Base-by-base conservation (phyloP, 2,113 vertebrate genomes). In the Pachyramphus minor region DNA sequence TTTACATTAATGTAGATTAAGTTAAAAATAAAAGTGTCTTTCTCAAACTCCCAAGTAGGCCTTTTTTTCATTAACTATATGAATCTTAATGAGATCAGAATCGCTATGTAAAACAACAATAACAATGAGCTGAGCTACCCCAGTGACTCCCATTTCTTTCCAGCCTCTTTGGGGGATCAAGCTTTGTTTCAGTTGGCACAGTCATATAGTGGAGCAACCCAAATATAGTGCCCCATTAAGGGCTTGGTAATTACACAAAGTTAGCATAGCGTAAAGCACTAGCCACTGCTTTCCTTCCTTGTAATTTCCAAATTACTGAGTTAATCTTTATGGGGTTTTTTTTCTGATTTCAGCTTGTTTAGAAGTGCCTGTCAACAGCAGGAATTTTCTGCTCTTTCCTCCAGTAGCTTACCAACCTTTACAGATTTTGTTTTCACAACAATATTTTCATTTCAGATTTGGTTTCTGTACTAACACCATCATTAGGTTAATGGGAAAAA, bases 301-400 rank as follows among this genome's bases (percentile, higher is more conserved):
- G 30, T 42, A 66, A 83, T 90, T 91, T 85, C 72, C 62, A 73
- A 73, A 93, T 55, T 77, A 77, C 33, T 66, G 12, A 50, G 11
- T 59, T 79, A 82, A 79, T 82, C 18, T 80, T 87, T 20, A 68
- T 14, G 13, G n/a, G n/a, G n/a, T 10, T 52, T 82, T 87, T 78
- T 80, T 72, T 82, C 16, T 68, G 28, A 84, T 84, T 90, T 88
- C 60, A 78, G 25, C 27, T 87, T 62, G 25, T 80, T 83, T 84
- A 90, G 73, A 95, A 94, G 84, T 58, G 31, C n/a, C 67, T 92
- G 72, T 81, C 75, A 95, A 74, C 35, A 80, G 72, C 14, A 88
- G 64, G 12, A 84, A 78, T n/a, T 82, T 95, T 77, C 45, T 27
- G 56, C 22, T 81, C 3, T 3, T 71, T 95, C 22, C 35, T 86